These are phyloP conservation scores for Drosophila insularis DNA, from an alignment of 1,140 invertebrate genomes.

Conservation along the genomic window DNA sequence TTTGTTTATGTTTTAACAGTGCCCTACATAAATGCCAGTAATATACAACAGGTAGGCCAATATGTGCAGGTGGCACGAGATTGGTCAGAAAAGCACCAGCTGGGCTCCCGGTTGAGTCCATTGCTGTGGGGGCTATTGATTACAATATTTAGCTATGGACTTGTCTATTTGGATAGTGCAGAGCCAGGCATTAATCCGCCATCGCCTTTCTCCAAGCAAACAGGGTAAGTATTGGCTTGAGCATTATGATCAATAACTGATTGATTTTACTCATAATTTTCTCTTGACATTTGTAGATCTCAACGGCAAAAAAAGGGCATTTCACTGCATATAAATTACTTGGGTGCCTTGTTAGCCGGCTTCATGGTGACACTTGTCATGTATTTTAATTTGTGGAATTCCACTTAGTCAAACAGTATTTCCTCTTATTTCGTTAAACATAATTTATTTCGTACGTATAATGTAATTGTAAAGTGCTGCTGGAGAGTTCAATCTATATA, in stretches of 20 bases:
- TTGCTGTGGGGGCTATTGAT: slow-evolving; percentile 66
- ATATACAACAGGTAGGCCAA: slow-evolving; percentile 37
- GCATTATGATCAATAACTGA: neutral
- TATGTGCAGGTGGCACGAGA: slow-evolving; percentile 50
- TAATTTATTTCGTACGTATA: slow-evolving; percentile 17
- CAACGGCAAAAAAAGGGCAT: slow-evolving; percentile 34
- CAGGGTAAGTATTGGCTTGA: slow-evolving; percentile 49
- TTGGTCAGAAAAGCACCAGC: slow-evolving; percentile 54
- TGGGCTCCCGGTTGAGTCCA: slow-evolving; percentile 53
- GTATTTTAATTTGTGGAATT: slow-evolving; percentile 46
- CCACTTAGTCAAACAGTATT: slow-evolving; percentile 53
- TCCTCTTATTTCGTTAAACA: slow-evolving; percentile 16
- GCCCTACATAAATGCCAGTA: slow-evolving; percentile 49
- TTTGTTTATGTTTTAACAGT: slow-evolving; percentile 44
- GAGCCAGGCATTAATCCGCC: slow-evolving; percentile 83
- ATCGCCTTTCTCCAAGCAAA: slow-evolving; percentile 82
- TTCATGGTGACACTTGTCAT: slow-evolving; percentile 56
- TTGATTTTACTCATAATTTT: slow-evolving; percentile 4
- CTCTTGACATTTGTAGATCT: slow-evolving; percentile 36
- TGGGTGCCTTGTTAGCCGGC: slow-evolving; percentile 56
- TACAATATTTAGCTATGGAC: slow-evolving; percentile 80
- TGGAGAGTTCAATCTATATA: slow-evolving; percentile 29
- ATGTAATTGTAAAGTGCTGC: slow-evolving; percentile 57
- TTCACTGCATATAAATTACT: slow-evolving; percentile 58
- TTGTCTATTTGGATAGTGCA: slow-evolving; percentile 84